Evolutionary conservation across 2,888 invertebrate genomes (phyloP), one percentile per base, ranked within the genome.

Genomic region (Melinopterus prodromus): DNA sequence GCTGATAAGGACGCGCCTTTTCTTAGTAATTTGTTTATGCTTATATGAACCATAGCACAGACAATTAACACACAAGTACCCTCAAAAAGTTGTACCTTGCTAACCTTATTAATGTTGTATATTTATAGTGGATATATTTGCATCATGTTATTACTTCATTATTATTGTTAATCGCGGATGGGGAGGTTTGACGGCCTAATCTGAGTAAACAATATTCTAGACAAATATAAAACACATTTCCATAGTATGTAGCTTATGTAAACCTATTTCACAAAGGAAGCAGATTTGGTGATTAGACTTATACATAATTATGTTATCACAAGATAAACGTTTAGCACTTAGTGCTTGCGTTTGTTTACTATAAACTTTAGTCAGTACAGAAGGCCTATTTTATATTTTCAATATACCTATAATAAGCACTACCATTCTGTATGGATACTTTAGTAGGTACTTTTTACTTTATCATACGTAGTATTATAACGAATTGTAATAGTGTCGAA

Each of bases 1-100:
- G 53, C 53, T 53, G 53, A 53, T 53, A 53, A 53, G 53, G 53
- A 53, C 53, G 53, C 53, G 53, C 53, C 53, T 53, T 53, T n/a
- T 53, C 53, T 53, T 53, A 53, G 53, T 53, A 53, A 53, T 53
- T 53, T 53, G 53, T 53, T 53, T 53, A 53, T 53, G 53, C 53
- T 53, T 53, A 53, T 53, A 12, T 53, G 53, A 7, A 53, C 12
- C 53, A 53, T 53, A 53, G 53, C 53, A 12, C 53, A 26, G 26
- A 26, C 26, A 53, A 53, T 53, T 53, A 9, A 12, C 12, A 7
- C 53, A 53, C 12, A 53, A 53, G 53, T 12, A 53, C 53, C 53
- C 9, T 53, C 53, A 9, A 1, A 53, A 1, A 7, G 53, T 53
- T 26, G 26, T 26, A 26, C 26, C 26, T 26, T 26, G 1, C 26